These are phyloP conservation scores for Cephalotes varians DNA, from an alignment of 2,888 invertebrate genomes.

Conservation along the genomic window DNA sequence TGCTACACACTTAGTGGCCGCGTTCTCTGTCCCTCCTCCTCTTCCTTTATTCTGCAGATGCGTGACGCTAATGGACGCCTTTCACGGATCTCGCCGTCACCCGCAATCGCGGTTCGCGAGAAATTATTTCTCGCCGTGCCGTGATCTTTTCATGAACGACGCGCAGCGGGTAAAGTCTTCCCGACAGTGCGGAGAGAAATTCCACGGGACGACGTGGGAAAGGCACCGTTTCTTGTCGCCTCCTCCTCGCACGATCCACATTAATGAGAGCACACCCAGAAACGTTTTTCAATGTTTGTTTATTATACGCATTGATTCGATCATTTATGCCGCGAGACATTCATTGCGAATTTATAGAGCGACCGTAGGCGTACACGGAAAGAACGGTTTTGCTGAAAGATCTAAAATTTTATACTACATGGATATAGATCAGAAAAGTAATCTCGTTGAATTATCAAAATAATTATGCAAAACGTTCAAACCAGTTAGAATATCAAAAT, in stretches of 20 bases:
- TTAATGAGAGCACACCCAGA: conserved; percentile 22
- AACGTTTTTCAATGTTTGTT: conserved; percentile 33
- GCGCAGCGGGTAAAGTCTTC: conserved; percentile 3
- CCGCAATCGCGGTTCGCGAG: conserved; percentile 52
- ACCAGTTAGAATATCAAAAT: no score
- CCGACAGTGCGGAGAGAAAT: neutral
- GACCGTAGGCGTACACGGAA: no score
- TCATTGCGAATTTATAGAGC: neutral
- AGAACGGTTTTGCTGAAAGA: no score
- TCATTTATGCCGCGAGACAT: neutral
- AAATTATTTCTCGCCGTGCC: conserved; percentile 48
- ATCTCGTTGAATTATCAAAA: no score
- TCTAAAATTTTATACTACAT: no score
- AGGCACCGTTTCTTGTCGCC: conserved; percentile 3
- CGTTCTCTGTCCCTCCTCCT: neutral
- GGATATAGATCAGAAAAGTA: no score
- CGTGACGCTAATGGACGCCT: conserved; percentile 74
- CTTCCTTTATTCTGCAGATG: conserved; percentile 37
- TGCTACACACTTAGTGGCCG: conserved; percentile 15
- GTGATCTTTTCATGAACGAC: conserved; percentile 32
- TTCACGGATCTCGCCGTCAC: conserved; percentile 54
- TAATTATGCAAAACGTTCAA: no score
- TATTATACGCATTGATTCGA: conserved; percentile 2
- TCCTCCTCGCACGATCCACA: neutral
- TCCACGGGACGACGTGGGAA: conserved; percentile 31